Evolutionary conservation across 2,797 vertebrate species (phyloP).

Genomic region (Borostomias antarcticus): DNA sequence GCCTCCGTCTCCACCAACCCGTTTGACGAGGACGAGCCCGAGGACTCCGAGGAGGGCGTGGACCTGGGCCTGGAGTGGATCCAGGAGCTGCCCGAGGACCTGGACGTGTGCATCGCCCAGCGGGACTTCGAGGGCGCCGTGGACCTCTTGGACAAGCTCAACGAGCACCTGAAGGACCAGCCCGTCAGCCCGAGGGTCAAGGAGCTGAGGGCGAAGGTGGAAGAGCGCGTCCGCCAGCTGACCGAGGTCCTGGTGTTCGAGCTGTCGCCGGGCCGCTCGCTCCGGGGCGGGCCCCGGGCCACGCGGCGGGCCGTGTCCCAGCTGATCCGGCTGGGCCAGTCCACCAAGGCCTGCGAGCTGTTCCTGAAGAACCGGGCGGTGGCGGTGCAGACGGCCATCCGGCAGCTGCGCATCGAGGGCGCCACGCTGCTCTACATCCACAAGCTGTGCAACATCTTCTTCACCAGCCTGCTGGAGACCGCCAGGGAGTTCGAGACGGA

Average conservation of each 20-base stretch:
- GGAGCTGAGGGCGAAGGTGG: constrained; percentile 86
- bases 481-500: constrained; percentile 95
- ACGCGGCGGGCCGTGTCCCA: constrained; percentile 94
- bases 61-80: constrained; percentile 93
- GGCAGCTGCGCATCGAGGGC: constrained; percentile 95
- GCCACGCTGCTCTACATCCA: constrained; percentile 97
- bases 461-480: constrained; percentile 94
- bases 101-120: constrained; percentile 97
- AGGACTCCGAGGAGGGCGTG: constrained; percentile 76
- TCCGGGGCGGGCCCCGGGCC: constrained; percentile 91
- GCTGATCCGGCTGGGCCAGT: constrained; percentile 93
- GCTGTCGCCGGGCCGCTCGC: constrained; percentile 90
- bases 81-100: constrained; percentile 94
- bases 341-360: constrained; percentile 95
- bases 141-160: constrained; percentile 93
- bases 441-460: constrained; percentile 98
- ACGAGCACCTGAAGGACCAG: constrained; percentile 87
- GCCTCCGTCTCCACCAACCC: constrained; percentile 78
- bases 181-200: constrained; percentile 83
- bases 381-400: constrained; percentile 92
- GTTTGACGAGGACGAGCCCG: constrained; percentile 73
- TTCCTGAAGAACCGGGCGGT: constrained; percentile 92
- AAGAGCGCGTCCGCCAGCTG: constrained; percentile 89
- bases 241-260: constrained; percentile 96
- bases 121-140: constrained; percentile 97